A percentile compares a stretch with the other conserved stretches of the same genome.
Conservation (phyloP, 2,797 vertebrate species). For the Pempheris klunzingeri region DNA sequence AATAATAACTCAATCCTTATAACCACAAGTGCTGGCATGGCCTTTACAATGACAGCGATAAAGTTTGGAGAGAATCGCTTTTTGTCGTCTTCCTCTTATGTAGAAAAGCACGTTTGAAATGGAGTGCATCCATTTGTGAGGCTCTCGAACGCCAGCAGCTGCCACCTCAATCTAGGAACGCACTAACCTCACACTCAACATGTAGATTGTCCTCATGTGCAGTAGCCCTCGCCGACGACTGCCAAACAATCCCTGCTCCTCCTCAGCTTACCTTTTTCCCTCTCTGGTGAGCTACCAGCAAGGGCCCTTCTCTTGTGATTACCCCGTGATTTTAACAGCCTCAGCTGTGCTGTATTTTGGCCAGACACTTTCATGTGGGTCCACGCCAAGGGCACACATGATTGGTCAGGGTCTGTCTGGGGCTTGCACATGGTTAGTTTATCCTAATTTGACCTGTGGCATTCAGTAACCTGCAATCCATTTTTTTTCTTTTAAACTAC, state of each 20-base stretch:
- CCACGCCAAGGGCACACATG: slow-evolving; percentile 67
- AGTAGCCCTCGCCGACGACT: slow-evolving; percentile 6
- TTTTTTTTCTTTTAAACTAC: too few relatives aligned
- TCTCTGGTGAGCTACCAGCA: slow-evolving; percentile 57
- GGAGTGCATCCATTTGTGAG: slow-evolving; percentile 43
- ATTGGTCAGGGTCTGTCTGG: slow-evolving; percentile 69
- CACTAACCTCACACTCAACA: slow-evolving; percentile 57
- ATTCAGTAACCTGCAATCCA: slow-evolving; percentile 22
- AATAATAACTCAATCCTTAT: slow-evolving; percentile 10
- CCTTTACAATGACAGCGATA: slow-evolving; percentile 41
- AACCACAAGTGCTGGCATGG: slow-evolving; percentile 35
- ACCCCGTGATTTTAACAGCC: slow-evolving; percentile 78
- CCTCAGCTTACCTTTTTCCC: slow-evolving; percentile 57
- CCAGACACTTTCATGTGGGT: slow-evolving; percentile 74
- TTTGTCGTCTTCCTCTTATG: slow-evolving; percentile 16
- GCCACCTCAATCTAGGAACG: slow-evolving; percentile 38
- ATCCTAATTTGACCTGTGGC: slow-evolving; percentile 58
- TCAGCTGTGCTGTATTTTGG: slow-evolving; percentile 78
- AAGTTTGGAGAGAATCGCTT: slow-evolving; percentile 40
- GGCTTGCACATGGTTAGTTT: slow-evolving; percentile 58
- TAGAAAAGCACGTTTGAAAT: slow-evolving; percentile 39
- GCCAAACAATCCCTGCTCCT: slow-evolving; percentile 58
- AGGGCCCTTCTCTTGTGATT: slow-evolving; percentile 74
- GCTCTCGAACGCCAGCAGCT: slow-evolving; percentile 49
- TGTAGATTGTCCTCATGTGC: slow-evolving; percentile 34